A percentile compares a stretch with the other conserved stretches of the same genome.
Conservation (phyloP, 2,113 vertebrate species). For the Monopterus albus region DNA sequence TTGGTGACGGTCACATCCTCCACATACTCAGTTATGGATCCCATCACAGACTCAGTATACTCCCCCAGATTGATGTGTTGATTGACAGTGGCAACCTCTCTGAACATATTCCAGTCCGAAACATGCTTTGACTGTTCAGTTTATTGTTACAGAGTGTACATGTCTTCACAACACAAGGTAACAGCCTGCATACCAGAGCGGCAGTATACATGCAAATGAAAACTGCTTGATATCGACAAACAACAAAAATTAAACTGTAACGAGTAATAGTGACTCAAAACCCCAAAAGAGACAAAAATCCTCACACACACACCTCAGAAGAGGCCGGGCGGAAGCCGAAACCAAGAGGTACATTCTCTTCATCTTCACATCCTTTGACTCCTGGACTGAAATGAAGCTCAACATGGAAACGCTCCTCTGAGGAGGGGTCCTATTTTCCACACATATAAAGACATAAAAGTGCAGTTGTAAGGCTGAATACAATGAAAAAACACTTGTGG, state of each 20-base stretch:
- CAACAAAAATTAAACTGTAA: neutral
- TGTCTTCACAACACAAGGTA: neutral
- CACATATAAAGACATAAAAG: constrained; percentile 4
- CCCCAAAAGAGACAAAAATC: neutral
- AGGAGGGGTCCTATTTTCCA: constrained; percentile 89
- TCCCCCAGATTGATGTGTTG: too few relatives aligned
- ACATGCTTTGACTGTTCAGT: too few relatives aligned
- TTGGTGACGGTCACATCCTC: too few relatives aligned
- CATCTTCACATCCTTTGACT: constrained; percentile 93
- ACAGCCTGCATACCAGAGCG: neutral
- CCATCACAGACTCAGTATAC: too few relatives aligned
- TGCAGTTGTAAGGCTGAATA: neutral
- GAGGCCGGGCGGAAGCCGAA: constrained; percentile 96
- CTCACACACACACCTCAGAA: constrained; percentile 84
- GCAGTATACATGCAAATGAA: too few relatives aligned
- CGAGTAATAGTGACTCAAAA: neutral
- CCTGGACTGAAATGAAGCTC: constrained; percentile 98
- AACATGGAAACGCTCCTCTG: constrained; percentile 96
- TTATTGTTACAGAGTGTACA: too few relatives aligned
- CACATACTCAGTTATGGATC: too few relatives aligned
- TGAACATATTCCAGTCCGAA: too few relatives aligned
- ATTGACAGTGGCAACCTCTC: too few relatives aligned
- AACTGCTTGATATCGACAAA: too few relatives aligned
- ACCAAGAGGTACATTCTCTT: constrained; percentile 90
- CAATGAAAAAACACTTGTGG: too few relatives aligned